Percentiles rank a stretch among this genome's conserved stretches.
Evolutionary conservation across 2,797 vertebrate species (phyloP).

Genomic region (Coranthus polyacanthus): DNA sequence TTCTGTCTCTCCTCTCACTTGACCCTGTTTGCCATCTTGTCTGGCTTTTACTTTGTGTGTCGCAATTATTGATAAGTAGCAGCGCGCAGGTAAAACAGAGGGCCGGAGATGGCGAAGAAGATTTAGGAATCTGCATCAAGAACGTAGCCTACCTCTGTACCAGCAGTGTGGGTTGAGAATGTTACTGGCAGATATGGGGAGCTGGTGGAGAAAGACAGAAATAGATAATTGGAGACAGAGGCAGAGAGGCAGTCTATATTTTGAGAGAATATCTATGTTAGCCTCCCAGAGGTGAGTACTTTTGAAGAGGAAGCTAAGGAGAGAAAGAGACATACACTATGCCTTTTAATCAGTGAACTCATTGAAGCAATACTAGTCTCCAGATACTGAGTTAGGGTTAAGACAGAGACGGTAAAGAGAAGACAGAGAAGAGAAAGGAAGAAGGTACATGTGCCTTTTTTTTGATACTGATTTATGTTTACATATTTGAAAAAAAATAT

Average conservation of each 20-base stretch:
- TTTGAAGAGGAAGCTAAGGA: slow-evolving; percentile 61
- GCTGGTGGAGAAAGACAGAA: slow-evolving; percentile 71
- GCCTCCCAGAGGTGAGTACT: slow-evolving; percentile 53
- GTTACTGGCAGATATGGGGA: slow-evolving; percentile 69
- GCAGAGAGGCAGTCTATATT: slow-evolving; percentile 55
- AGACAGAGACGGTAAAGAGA: too few relatives aligned
- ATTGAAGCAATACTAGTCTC: slow-evolving; percentile 58
- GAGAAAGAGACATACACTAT: slow-evolving; percentile 44
- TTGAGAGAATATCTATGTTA: slow-evolving; percentile 63
- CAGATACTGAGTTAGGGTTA: slow-evolving; percentile 29
- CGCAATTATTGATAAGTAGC: slow-evolving; percentile 51
- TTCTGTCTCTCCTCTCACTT: slow-evolving; percentile 37
- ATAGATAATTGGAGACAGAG: slow-evolving; percentile 77
- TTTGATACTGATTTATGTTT: slow-evolving; percentile 37
- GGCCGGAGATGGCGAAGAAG: slow-evolving; percentile 19
- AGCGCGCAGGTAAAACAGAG: slow-evolving; percentile 11
- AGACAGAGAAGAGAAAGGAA: slow-evolving; percentile 30
- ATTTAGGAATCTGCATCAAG: slow-evolving; percentile 55
- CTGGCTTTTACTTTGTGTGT: slow-evolving; percentile 50
- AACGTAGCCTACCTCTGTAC: slow-evolving; percentile 53
- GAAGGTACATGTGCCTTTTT: slow-evolving; percentile 21
- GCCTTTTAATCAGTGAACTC: slow-evolving; percentile 66
- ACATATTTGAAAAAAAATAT: slow-evolving; percentile 19
- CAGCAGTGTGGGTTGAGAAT: slow-evolving; percentile 76
- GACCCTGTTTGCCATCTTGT: slow-evolving; percentile 43